These are phyloP conservation scores for Python bivittatus DNA, from an alignment of 2,113 vertebrate species.

Conservation along the genomic window DNA sequence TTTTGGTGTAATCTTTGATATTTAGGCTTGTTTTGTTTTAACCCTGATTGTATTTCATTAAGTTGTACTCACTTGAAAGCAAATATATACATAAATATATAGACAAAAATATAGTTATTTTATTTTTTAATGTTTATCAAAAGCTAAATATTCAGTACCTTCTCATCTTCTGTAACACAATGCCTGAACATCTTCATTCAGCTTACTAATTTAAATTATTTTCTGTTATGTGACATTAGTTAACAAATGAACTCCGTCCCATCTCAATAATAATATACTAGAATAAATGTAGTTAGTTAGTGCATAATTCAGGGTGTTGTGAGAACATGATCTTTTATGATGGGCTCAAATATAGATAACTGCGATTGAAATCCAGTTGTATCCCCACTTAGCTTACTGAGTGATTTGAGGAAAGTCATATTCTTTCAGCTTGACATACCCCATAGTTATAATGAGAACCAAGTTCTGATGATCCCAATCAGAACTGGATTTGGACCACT, in stretches of 20 bases:
- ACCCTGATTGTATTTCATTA: neutral
- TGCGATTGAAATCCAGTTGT: neutral
- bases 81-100: neutral
- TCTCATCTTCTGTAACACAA: neutral
- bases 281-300: neutral
- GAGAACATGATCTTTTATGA: neutral
- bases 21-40: neutral
- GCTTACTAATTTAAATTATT: neutral
- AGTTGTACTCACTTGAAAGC: neutral
- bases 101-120: neutral
- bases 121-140: neutral
- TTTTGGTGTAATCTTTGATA: neutral
- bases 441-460: neutral
- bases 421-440: neutral
- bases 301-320: neutral
- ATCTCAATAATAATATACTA: neutral
- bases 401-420: neutral
- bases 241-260: neutral
- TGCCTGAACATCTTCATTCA: neutral
- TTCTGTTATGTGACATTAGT: neutral
- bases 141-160: neutral
- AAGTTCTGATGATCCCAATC: neutral
- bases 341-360: neutral
- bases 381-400: neutral
- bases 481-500: neutral